Base-by-base conservation (phyloP, 2,888 invertebrate genomes). In the Limnephilus lunatus region DNA sequence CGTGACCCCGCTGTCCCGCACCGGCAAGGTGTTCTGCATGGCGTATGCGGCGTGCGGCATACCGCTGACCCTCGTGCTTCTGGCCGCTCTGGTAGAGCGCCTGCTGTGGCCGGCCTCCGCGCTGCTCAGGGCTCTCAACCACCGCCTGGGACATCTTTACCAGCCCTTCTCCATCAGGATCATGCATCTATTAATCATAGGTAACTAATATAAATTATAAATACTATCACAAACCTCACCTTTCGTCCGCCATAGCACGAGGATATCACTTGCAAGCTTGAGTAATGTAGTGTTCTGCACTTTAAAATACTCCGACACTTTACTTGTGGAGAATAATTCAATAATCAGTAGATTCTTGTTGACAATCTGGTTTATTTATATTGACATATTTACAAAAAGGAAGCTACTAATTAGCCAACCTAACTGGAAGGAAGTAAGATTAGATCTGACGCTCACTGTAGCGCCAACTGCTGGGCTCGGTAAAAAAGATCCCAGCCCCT, bases 1-100 rank as follows among this genome's bases (percentile, higher is more conserved):
- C 95, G 98, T 98, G 90, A 98, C 98, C 0, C 98, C 99, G 0
- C 96, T 98, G 30, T 98, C 98, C 88, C 97, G 98, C 95, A 97
- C 97, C 0, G 99, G 99, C 48, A 98, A 99, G 95, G 95, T 98
- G 91, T 98, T 99, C 96, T 98, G 98, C 95, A 98, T 99, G 95
- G 95, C 98, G 91, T 99, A 98, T 95, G 98, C 98, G 0, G 95
- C 98, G 92, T 96, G 98, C 92, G 98, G 99, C 3, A 98, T 99
- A 94, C 99, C 99, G 0, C 95, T 98, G 94, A 98, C 99, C 0
- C 95, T 99, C 94, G 97, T 98, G 92, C 96, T 99, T 93, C 96
- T 99, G 91, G 97, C 98, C 0, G 98, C 98, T 0, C 95, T 98
- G 93, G 98, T 98, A 81, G 98, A 98, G 94, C 96, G 98, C 0